Evolutionary conservation across 1,140 invertebrate species (phyloP).

Genomic region (Drosophila sulfurigaster): DNA sequence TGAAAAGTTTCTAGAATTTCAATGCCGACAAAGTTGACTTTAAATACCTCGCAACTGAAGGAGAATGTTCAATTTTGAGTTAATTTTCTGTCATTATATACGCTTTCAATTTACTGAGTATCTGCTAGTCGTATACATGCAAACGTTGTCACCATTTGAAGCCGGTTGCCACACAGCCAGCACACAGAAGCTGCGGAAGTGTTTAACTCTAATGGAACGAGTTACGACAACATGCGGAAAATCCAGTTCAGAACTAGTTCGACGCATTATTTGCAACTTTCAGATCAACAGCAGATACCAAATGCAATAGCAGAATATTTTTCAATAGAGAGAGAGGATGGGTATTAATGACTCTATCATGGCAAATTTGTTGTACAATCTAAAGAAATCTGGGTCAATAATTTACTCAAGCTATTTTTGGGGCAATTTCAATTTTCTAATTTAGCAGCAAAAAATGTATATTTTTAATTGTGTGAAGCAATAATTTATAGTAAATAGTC

Average conservation of each 20-base stretch:
- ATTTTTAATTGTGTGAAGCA: conserved; percentile 3
- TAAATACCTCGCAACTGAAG: background rate
- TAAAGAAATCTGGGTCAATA: conserved; percentile 27
- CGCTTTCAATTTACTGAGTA: background rate
- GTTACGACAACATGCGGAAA: conserved; percentile 37
- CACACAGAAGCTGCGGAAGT: conserved; percentile 57
- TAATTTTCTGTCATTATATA: background rate
- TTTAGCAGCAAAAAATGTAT: background rate
- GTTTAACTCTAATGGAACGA: conserved; percentile 59
- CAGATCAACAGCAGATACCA: background rate
- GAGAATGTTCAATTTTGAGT: background rate
- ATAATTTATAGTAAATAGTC: background rate
- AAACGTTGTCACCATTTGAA: background rate
- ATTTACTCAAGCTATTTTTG: conserved; percentile 17
- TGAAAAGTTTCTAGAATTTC: conserved; percentile 77
- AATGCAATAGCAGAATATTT: conserved; percentile 10
- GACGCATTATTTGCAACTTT: conserved; percentile 20
- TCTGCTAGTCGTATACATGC: background rate
- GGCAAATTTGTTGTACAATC: conserved; percentile 29
- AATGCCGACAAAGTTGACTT: conserved; percentile 52
- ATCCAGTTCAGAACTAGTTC: conserved; percentile 58
- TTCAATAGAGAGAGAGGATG: background rate
- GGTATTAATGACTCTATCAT: conserved; percentile 44
- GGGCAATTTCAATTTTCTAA: background rate
- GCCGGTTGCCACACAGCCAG: conserved; percentile 72